Percentiles rank a stretch among this genome's conserved stretches.
Evolutionary conservation across 1,140 invertebrate species (phyloP).

Genomic region (Drosophila tropicalis): DNA sequence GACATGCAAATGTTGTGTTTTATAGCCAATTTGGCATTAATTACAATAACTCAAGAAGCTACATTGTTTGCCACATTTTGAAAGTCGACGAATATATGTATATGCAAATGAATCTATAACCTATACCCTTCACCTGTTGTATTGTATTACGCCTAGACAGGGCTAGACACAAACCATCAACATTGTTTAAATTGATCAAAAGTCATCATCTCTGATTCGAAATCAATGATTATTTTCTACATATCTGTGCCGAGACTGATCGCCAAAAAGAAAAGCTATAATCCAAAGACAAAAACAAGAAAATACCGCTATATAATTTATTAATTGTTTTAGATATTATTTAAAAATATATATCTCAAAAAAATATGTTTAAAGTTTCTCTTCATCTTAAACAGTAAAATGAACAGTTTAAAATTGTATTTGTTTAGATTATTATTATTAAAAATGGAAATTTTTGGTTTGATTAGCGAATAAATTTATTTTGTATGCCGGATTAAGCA

Average conservation of each 20-base stretch:
- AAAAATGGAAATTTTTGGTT: too few relatives aligned
- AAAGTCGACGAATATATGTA: slow-evolving; percentile 46
- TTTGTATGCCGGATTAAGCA: too few relatives aligned
- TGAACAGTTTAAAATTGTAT: too few relatives aligned
- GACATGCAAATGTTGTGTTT: slow-evolving; percentile 82
- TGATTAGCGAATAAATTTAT: too few relatives aligned
- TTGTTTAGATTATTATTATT: too few relatives aligned
- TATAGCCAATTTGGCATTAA: slow-evolving; percentile 81
- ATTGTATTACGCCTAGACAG: slow-evolving; percentile 38
- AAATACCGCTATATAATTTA: too few relatives aligned
- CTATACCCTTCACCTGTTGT: slow-evolving; percentile 48
- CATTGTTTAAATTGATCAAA: slow-evolving; percentile 12
- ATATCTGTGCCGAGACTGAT: neutral
- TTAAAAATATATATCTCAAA: too few relatives aligned
- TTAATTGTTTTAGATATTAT: too few relatives aligned
- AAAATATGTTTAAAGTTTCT: too few relatives aligned
- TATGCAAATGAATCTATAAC: slow-evolving; percentile 47
- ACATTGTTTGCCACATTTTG: slow-evolving; percentile 35
- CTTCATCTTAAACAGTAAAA: too few relatives aligned
- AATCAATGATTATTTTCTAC: slow-evolving; percentile 5
- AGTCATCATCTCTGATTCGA: slow-evolving; percentile 7
- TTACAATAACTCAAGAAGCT: slow-evolving; percentile 67
- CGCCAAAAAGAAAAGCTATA: neutral
- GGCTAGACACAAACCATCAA: slow-evolving; percentile 8
- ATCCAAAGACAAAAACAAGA: neutral